These are phyloP conservation scores for Hyaena hyaena DNA, from an alignment of 2,113 vertebrate species.

Conservation along the genomic window DNA sequence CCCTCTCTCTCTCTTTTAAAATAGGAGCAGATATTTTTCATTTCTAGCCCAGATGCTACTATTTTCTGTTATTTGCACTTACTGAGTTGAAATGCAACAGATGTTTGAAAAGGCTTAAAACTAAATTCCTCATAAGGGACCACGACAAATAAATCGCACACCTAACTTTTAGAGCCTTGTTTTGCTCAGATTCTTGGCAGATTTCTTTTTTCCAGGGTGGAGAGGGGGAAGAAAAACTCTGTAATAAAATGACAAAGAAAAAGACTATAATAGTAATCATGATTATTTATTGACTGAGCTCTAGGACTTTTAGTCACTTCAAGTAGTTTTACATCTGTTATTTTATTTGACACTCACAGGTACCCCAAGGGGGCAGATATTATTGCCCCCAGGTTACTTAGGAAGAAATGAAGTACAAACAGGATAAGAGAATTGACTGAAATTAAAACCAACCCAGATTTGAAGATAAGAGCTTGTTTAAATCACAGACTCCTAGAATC, in stretches of 20 bases:
- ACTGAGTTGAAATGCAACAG: conserved; percentile 83
- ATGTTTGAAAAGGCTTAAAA: conserved; percentile 79
- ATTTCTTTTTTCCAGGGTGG: conserved; percentile 19
- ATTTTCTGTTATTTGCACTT: conserved; percentile 80
- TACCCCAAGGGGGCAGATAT: background rate
- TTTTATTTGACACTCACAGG: background rate
- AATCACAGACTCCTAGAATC: background rate
- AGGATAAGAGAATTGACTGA: background rate
- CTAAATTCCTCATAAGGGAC: conserved; percentile 79
- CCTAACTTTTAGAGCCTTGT: conserved; percentile 64
- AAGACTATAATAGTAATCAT: conserved; percentile 35
- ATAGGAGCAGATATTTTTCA: conserved; percentile 62
- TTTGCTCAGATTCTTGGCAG: conserved; percentile 51
- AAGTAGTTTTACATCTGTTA: background rate
- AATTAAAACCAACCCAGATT: background rate
- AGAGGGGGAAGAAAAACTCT: conserved; percentile 62
- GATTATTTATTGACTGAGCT: conserved; percentile 20
- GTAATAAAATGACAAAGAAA: conserved; percentile 58
- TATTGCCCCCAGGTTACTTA: background rate
- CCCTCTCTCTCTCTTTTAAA: background rate
- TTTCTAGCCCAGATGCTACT: conserved; percentile 60
- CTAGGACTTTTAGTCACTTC: background rate
- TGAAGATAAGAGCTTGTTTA: background rate
- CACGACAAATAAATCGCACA: conserved; percentile 71
- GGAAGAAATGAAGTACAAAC: conserved; percentile 2